These are phyloP conservation scores for Myrmecobius fasciatus DNA, from an alignment of 2,113 vertebrate genomes.

Conservation along the genomic window DNA sequence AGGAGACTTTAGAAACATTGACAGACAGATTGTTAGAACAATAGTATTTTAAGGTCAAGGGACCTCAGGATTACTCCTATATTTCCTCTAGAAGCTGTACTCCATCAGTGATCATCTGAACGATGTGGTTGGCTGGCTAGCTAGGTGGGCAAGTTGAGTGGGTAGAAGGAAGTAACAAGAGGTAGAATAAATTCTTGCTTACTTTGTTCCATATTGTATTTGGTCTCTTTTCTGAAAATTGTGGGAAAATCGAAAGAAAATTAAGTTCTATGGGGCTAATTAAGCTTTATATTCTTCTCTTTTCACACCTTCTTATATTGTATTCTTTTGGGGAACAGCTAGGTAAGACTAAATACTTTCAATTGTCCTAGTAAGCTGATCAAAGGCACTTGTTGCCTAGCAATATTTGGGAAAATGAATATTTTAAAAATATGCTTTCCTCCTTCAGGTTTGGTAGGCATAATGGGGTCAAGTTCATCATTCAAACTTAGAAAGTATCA, in stretches of 20 bases:
- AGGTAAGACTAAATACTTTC: neutral
- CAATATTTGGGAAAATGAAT: neutral
- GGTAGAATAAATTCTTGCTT: neutral
- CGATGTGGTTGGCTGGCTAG: neutral
- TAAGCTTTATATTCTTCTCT: conserved; percentile 5
- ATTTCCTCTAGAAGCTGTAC: too few relatives aligned
- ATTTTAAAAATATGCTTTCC: neutral
- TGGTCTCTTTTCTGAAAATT: neutral
- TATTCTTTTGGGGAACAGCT: neutral
- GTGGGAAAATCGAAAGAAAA: neutral
- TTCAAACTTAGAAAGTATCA: neutral
- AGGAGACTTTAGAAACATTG: too few relatives aligned
- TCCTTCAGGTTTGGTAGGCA: neutral
- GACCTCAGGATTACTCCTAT: too few relatives aligned
- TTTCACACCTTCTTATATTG: neutral
- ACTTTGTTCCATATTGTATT: neutral
- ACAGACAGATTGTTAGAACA: too few relatives aligned
- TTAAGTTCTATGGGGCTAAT: neutral
- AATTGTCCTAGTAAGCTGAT: neutral
- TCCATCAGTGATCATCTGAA: neutral
- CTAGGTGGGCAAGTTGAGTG: neutral
- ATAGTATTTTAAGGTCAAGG: too few relatives aligned
- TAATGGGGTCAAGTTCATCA: neutral
- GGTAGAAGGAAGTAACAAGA: neutral
- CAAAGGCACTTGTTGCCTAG: conserved; percentile 2